Conservation (phyloP, 2,797 vertebrate species). For the Lutjanus argentimaculatus region DNA sequence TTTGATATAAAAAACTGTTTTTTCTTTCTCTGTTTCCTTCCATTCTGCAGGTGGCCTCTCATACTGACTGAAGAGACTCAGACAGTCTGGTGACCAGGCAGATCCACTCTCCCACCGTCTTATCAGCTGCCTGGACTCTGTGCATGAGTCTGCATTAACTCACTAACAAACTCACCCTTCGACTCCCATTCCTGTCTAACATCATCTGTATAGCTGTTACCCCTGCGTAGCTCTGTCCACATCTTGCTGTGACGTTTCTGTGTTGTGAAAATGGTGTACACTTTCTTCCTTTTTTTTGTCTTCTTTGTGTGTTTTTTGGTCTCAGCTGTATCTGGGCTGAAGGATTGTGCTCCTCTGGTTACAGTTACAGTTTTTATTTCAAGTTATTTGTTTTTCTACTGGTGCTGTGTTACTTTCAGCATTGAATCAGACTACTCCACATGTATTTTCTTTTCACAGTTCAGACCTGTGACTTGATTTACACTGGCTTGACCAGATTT, state of each 20-base stretch:
- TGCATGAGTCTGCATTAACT: conserved; percentile 35
- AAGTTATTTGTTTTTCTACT: background rate
- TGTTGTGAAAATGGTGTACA: conserved; percentile 5
- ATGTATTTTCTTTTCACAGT: background rate
- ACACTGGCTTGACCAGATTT: background rate
- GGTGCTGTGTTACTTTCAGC: background rate
- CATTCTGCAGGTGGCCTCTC: conserved; percentile 55
- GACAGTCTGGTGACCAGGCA: conserved; percentile 5
- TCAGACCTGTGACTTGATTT: background rate
- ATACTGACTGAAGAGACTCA: conserved; percentile 63
- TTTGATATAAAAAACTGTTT: too few relatives aligned
- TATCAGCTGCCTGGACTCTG: conserved; percentile 34
- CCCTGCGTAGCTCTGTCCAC: background rate
- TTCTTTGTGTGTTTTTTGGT: background rate
- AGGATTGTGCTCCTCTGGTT: background rate
- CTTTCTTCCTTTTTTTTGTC: background rate
- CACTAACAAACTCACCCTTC: conserved; percentile 3
- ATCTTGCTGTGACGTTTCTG: conserved; percentile 6
- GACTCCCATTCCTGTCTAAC: background rate
- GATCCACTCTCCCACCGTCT: conserved; percentile 8
- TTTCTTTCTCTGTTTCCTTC: background rate
- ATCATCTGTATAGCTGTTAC: background rate
- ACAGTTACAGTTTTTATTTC: conserved; percentile 26
- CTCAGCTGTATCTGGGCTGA: background rate
- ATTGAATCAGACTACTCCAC: background rate